These are phyloP conservation scores for Propsilocerus akamusi DNA, from an alignment of 1,140 invertebrate genomes.

Conservation along the genomic window DNA sequence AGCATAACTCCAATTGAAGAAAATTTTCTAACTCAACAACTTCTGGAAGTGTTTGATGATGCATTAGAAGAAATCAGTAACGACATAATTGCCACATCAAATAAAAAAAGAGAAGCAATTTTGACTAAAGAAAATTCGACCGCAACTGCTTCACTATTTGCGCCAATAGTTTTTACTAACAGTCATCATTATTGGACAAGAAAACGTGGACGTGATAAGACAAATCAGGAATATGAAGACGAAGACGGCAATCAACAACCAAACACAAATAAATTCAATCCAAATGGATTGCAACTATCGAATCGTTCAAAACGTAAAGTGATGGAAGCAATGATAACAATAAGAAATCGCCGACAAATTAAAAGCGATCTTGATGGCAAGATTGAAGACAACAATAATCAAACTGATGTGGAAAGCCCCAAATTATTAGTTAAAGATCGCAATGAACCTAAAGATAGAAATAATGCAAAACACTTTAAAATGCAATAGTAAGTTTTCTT, in stretches of 20 bases:
- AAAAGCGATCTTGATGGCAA: neutral
- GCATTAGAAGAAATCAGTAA: neutral
- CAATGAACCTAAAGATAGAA: too few relatives aligned
- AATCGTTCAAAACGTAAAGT: neutral
- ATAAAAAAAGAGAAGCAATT: neutral
- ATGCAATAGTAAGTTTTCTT: too few relatives aligned
- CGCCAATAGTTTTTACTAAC: neutral
- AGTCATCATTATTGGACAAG: conserved; percentile 3
- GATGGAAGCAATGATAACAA: neutral
- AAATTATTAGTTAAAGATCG: too few relatives aligned
- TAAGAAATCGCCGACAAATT: neutral
- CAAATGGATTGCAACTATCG: neutral
- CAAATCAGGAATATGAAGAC: neutral
- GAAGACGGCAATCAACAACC: neutral
- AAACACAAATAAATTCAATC: neutral
- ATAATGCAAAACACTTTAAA: too few relatives aligned
- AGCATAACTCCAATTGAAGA: neutral
- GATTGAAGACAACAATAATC: neutral
- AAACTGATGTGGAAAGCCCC: too few relatives aligned
- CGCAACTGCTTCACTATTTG: neutral
- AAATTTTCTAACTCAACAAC: neutral
- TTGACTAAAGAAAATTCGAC: neutral
- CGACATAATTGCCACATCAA: neutral
- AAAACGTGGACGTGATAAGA: neutral
- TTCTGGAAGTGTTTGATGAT: neutral